Conservation (phyloP, 2,888 invertebrate species). For the Rapana venosa region DNA sequence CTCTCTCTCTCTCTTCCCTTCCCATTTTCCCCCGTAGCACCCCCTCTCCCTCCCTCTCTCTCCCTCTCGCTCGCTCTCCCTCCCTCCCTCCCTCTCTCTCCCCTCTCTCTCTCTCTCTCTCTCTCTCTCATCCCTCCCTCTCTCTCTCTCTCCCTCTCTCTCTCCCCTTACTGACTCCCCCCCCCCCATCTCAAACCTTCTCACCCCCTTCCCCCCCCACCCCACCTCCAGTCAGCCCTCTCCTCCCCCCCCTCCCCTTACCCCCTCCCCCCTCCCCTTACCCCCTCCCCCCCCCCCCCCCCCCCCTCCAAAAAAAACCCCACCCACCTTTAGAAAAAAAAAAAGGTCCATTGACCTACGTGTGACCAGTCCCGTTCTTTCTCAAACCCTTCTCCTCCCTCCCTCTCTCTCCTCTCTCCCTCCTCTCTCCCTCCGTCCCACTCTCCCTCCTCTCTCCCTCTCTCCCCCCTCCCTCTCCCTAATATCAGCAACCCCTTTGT, state of each 20-base stretch:
- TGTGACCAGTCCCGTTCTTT: conserved; percentile 7
- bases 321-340: neutral
- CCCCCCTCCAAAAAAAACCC: neutral
- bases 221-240: neutral
- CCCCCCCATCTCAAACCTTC: neutral
- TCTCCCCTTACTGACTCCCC: neutral
- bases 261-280: neutral
- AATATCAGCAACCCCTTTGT: no score
- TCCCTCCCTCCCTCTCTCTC: neutral
- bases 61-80: neutral
- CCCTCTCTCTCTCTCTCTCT: neutral
- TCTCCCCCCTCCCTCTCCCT: no score
- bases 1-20: neutral
- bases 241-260: neutral
- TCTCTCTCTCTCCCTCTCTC: neutral
- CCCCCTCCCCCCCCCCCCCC: neutral
- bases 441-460: no score
- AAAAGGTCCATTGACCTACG: conserved; percentile 23
- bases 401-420: neutral
- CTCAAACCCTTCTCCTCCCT: neutral
- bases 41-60: neutral
- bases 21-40: neutral
- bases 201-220: no score
- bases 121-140: neutral
- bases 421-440: no score